Base-by-base conservation (phyloP, 1,140 invertebrate genomes). In the Ganaspis sp. region DNA sequence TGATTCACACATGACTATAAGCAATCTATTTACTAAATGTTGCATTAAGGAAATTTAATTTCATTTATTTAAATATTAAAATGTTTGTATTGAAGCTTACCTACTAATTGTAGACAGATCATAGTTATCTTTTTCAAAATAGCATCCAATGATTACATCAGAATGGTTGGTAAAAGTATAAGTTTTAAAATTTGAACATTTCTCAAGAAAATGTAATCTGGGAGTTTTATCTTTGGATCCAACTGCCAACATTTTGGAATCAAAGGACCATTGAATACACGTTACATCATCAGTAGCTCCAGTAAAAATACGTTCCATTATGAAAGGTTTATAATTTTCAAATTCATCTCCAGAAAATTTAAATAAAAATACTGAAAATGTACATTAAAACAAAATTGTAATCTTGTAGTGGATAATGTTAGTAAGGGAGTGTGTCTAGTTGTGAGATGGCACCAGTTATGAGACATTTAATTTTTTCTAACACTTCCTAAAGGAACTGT, bases 191-290 rank as follows among this genome's bases (percentile, higher is more conserved):
- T 98, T 97, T 12, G 91, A 90, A 73, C 93, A 94, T 81, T 94
- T 95, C 71, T 96, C 92, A 0, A 97, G 86, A 9, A 95, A 93
- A 87, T 96, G 97, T 15, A 99, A 92, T 87, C 95, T 95, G 0
- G 94, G 95, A n/a, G 94, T 93, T 84, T 95, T 97, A 89, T 99
- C 97, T 87, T 96, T 96, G 2, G 96, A 96, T 0, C 97, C 97
- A 45, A 96, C 94, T 75, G 95, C 95, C 29, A 99, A 88, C 23
- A 98, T 90, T 81, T 95, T 95, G 0, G 98, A 99, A 91, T 99
- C 98, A 53, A 92, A 93, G 0, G 97, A 98, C 98, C 98, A 99
- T 89, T 97, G 95, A 19, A 99, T 83, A 87, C 94, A 97, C 0
- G 95, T 96, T 0, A 96, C 95, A 76, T 97, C 95, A 90, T 98